Evolutionary conservation across 2,888 invertebrate genomes (phyloP).

Genomic region (Sminthurides aquaticus): DNA sequence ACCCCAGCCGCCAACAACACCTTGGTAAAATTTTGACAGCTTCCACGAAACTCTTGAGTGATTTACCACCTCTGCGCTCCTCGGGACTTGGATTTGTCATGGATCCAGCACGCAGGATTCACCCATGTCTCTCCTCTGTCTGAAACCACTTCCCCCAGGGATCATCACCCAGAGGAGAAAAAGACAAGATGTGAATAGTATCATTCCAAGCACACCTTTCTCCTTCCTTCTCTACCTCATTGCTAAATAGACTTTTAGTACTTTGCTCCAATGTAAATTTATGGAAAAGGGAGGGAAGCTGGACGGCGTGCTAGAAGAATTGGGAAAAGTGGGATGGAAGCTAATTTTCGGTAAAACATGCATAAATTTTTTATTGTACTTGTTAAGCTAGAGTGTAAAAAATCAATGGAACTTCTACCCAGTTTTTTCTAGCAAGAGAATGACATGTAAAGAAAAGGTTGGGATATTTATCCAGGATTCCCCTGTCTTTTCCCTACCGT

Average conservation of each 20-base stretch:
- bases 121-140: background rate
- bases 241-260: background rate
- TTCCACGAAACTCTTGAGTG: conserved; percentile 23
- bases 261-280: too few species aligned
- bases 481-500: too few species aligned
- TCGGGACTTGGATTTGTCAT: conserved; percentile 17
- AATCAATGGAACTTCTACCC: background rate
- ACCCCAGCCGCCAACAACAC: conserved; percentile 13
- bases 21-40: conserved; percentile 19
- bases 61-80: conserved; percentile 24
- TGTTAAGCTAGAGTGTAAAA: background rate
- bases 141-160: background rate
- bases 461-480: too few species aligned
- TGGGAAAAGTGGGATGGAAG: background rate
- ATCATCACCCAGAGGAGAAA: background rate
- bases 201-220: background rate
- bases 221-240: background rate
- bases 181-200: background rate
- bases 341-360: background rate
- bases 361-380: background rate
- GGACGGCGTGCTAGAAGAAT: too few species aligned
- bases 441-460: too few species aligned
- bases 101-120: background rate
- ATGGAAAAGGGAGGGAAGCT: too few species aligned
- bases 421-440: too few species aligned